Base-by-base conservation (phyloP, 1,140 invertebrate genomes). In the Drosophila teissieri region DNA sequence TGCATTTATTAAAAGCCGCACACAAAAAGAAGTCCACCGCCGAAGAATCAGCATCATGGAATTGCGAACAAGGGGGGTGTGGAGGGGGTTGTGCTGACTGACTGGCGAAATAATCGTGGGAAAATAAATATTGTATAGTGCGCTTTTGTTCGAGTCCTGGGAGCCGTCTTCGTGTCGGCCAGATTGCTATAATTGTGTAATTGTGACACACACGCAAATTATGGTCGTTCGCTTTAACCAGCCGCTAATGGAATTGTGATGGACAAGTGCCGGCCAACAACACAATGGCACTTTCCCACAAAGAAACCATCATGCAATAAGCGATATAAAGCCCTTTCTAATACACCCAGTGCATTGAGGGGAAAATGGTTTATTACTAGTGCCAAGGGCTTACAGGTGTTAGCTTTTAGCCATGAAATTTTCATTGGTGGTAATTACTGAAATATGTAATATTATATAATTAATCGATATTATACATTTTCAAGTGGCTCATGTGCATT, bases 1-100 rank as follows among this genome's bases (percentile, higher is more conserved):
- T 67, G 76, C 77, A 79, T 79, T 75, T 79, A 79, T 79, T 67
- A 79, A 73, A 75, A 56, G 60, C 70, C 73, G 40, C 53, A 60
- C 60, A 58, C 45, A 74, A 52, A 74, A 56, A 57, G 19, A 19
- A 17, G 24, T 24, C 22, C 37, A 17, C 27, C 27, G 24, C 53
- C 24, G 14, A 62, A 40, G 60, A 40, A 48, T 34, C 63, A 68
- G 39, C n/a, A 19, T 37, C 34, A 61, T 15, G n/a, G 4, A 6
- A 14, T 7, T 39, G 37, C 14, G 1, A 19, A 19, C 19, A 19
- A 19, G 19, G 19, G 11, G 11, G 10, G 3, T 22, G 24, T 4
- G 15, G 3, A 2, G 27, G 27, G 7, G 1, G 27, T 6, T 6
- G 27, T 27, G 27, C 31, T 31, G 31, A 31, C 31, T 31, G 31